phyloP scores from a whole-genome alignment of 1,140 invertebrate species.

The Melipona quadrifasciata region DNA sequence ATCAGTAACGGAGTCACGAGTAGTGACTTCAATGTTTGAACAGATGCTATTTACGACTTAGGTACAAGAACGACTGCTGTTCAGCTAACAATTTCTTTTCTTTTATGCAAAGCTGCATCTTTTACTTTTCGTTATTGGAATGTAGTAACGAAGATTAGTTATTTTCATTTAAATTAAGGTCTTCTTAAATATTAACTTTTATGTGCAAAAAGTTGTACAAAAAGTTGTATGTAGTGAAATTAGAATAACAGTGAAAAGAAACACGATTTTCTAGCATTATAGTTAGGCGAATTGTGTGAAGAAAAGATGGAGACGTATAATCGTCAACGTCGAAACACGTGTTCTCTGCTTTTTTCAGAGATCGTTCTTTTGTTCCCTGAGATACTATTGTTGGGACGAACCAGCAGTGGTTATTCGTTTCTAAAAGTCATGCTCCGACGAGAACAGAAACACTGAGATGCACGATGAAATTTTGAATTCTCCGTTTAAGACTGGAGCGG shows the following conservation, averaged over 20 bases:
- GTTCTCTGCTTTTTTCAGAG: constrained; percentile 44
- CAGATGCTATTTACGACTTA: constrained; percentile 31
- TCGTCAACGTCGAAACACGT: constrained; percentile 35
- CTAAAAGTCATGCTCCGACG: constrained; percentile 27
- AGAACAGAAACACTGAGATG: constrained; percentile 17
- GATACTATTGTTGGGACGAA: constrained; percentile 30
- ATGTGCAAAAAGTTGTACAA: neutral
- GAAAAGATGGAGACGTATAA: constrained; percentile 9
- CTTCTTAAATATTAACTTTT: neutral
- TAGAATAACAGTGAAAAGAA: neutral
- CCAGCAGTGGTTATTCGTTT: constrained; percentile 17
- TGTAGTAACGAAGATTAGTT: neutral
- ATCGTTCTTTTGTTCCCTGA: constrained; percentile 39
- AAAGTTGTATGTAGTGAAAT: neutral
- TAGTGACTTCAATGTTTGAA: constrained; percentile 30
- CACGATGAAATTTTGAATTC: neutral
- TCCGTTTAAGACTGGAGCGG: neutral
- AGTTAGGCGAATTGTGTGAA: neutral
- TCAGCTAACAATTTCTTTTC: neutral
- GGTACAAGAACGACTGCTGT: neutral
- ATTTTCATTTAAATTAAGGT: neutral
- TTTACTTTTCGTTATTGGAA: too few relatives aligned
- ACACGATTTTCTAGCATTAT: constrained; percentile 19
- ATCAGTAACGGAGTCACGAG: neutral
- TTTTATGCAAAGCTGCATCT: neutral